Evolutionary conservation across 2,113 vertebrate species (phyloP).

Genomic region (Micromys minutus): DNA sequence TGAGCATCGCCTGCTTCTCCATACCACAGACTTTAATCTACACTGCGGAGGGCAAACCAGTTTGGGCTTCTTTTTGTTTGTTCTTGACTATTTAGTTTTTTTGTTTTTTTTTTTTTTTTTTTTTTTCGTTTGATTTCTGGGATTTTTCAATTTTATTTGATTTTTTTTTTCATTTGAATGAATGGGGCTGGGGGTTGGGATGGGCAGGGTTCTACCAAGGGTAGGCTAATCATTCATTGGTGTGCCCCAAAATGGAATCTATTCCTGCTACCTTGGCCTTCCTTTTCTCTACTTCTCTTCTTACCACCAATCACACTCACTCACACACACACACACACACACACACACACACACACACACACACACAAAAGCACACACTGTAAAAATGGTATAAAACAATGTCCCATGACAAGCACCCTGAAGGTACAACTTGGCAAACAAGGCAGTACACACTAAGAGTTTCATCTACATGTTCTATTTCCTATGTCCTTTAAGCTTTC

Average conservation of each 20-base stretch:
- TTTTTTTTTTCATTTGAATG: constrained; percentile 70
- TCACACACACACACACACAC: neutral
- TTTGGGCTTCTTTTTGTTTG: constrained; percentile 71
- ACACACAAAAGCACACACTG: neutral
- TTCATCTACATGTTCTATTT: constrained; percentile 66
- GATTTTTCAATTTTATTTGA: neutral
- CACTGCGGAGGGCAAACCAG: constrained; percentile 85
- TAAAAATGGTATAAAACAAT: constrained; percentile 43
- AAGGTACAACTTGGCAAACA: constrained; percentile 61
- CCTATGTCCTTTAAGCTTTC: constrained; percentile 71
- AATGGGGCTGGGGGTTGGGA: constrained; percentile 69
- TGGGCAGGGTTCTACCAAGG: constrained; percentile 68
- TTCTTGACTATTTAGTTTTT: constrained; percentile 11
- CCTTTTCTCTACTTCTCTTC: constrained; percentile 47
- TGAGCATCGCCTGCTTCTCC: constrained; percentile 84
- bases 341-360: constrained; percentile 11
- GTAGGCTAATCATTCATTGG: constrained; percentile 69
- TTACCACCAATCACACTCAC: neutral
- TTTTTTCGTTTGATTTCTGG: neutral
- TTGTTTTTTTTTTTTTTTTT: no score
- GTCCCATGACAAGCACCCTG: constrained; percentile 64
- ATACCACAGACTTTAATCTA: constrained; percentile 88
- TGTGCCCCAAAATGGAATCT: constrained; percentile 70
- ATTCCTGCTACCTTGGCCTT: constrained; percentile 62
- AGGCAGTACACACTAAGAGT: constrained; percentile 56